Percentiles rank a stretch among this genome's conserved stretches.
Evolutionary conservation across 2,888 invertebrate species (phyloP).

Genomic region (Cerastis leucographa): DNA sequence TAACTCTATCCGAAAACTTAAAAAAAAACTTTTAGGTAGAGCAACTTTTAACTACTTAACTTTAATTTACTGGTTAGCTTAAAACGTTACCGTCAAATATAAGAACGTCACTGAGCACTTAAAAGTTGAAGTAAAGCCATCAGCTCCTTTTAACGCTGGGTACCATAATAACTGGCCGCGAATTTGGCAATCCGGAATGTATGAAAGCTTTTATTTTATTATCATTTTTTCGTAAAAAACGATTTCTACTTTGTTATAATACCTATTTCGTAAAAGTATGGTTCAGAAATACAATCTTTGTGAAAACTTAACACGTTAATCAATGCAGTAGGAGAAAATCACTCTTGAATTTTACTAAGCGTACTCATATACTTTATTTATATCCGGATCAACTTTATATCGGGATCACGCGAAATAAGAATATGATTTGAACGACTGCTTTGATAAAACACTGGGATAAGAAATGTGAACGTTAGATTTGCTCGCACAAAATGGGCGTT

Average conservation of each 20-base stretch:
- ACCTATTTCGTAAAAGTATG: neutral
- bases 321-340: neutral
- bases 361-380: too few species aligned
- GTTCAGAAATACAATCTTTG: neutral
- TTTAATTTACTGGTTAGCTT: neutral
- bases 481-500: neutral
- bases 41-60: neutral
- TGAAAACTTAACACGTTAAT: neutral
- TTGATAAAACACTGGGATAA: too few species aligned
- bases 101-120: neutral
- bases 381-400: too few species aligned
- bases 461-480: too few species aligned
- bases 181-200: neutral
- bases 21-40: neutral
- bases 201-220: neutral
- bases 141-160: neutral
- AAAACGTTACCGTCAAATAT: neutral
- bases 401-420: too few species aligned
- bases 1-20: neutral
- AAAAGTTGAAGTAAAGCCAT: neutral
- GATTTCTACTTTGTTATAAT: neutral
- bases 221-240: neutral
- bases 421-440: too few species aligned
- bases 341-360: too few species aligned
- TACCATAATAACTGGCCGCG: neutral